Conservation (phyloP, 2,888 invertebrate species). For the Chelonus formosanus region DNA sequence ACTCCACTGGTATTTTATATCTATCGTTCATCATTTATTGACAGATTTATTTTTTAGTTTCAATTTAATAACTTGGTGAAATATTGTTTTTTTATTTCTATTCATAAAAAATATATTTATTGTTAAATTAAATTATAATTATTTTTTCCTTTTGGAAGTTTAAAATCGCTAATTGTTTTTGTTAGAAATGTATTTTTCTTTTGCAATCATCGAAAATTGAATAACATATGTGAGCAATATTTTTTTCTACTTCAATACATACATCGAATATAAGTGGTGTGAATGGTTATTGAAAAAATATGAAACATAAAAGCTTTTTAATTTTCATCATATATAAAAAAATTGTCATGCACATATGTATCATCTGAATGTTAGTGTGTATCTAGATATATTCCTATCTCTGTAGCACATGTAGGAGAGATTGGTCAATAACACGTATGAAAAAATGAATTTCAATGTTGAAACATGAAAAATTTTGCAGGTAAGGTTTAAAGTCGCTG, state of each 20-base stretch:
- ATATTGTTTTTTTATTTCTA: no score
- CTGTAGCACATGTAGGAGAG: not conserved
- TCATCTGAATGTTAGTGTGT: not conserved
- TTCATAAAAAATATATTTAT: no score
- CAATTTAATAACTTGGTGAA: no score
- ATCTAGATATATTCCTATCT: no score
- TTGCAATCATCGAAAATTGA: slow-evolving; percentile 15
- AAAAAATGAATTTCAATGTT: slow-evolving; percentile 4
- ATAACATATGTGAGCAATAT: slow-evolving; percentile 15
- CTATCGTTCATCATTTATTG: no score
- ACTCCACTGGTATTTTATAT: no score
- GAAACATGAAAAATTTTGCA: not conserved
- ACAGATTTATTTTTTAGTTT: no score
- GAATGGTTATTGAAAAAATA: slow-evolving; percentile 1
- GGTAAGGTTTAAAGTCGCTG: slow-evolving; percentile 10
- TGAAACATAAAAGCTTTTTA: not conserved
- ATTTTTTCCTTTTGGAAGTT: no score
- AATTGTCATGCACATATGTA: no score
- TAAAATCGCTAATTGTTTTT: no score
- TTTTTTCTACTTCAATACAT: not conserved
- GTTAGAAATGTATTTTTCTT: not conserved
- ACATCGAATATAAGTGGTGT: not conserved
- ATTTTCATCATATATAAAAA: no score
- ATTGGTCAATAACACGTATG: not conserved
- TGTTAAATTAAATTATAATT: no score